A percentile compares a stretch with the other conserved stretches of the same genome.
These are phyloP conservation scores for Acanthosoma haemorrhoidale DNA, from an alignment of 2,888 invertebrate genomes.

Conservation along the genomic window DNA sequence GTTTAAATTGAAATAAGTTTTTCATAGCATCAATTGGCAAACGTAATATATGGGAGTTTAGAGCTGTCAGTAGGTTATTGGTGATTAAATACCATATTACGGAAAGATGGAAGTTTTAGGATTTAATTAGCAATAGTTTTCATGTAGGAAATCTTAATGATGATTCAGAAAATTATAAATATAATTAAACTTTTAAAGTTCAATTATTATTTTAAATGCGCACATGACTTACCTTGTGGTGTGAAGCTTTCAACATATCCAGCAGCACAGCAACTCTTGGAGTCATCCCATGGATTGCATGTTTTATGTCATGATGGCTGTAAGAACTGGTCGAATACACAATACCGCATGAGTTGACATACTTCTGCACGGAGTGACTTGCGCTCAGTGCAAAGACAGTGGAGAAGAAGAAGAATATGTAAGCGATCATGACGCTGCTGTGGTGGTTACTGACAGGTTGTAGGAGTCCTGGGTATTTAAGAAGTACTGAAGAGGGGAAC, in stretches of 20 bases:
- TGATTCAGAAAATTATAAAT: no score
- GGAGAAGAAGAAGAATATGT: not conserved
- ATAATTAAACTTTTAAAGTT: no score
- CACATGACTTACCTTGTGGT: slow-evolving; percentile 8
- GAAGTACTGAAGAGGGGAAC: not conserved
- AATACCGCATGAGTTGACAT: slow-evolving; percentile 4
- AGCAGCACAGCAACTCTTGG: not conserved
- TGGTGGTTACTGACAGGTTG: not conserved
- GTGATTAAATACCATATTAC: no score
- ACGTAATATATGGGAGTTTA: no score
- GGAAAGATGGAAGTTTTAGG: no score
- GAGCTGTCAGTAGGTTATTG: no score
- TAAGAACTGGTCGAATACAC: not conserved
- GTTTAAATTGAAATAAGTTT: no score
- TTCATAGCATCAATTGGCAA: no score
- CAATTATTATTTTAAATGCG: no score
- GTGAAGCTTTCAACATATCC: not conserved
- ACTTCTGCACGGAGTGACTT: not conserved
- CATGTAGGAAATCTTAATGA: no score
- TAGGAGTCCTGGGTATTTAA: not conserved
- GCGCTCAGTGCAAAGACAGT: not conserved
- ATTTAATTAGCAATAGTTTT: no score
- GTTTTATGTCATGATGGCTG: not conserved
- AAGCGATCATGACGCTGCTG: not conserved
- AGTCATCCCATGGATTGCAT: not conserved